Conservation (phyloP, 2,113 vertebrate genomes). For the Bettongia penicillata region DNA sequence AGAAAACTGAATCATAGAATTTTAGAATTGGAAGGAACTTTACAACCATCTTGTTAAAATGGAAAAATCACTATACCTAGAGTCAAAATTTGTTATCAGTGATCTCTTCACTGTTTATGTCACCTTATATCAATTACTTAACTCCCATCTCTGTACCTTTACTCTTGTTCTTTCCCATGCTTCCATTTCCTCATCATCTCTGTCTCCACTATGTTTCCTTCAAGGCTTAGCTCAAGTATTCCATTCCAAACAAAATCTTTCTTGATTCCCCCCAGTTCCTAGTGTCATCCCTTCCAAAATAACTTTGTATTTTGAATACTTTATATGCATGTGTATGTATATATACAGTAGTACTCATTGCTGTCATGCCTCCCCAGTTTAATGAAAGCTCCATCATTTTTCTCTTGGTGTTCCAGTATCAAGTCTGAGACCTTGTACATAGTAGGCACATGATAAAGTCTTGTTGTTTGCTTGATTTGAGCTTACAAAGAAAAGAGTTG, state of each 20-base stretch:
- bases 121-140: not conserved
- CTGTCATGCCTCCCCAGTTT: not conserved
- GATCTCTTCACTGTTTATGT: not conserved
- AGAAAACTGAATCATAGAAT: not conserved
- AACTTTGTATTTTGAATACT: too few species aligned
- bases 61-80: not conserved
- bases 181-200: not conserved
- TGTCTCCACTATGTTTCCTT: not conserved
- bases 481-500: not conserved
- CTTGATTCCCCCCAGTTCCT: too few species aligned
- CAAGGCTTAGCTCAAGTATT: too few species aligned
- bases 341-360: not conserved
- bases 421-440: not conserved
- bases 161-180: not conserved
- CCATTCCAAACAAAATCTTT: too few species aligned
- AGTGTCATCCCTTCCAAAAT: too few species aligned
- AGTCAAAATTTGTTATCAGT: not conserved
- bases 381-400: not conserved
- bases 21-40: not conserved
- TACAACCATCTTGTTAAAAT: not conserved
- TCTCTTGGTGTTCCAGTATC: not conserved
- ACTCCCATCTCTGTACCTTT: not conserved
- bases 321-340: not conserved
- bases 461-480: not conserved
- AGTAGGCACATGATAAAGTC: not conserved